Evolutionary conservation across 37 sponge, comb jelly and placozoan genomes (phyloP), one percentile per base, ranked within the genome.

Genomic region (Axinella damicornis): DNA sequence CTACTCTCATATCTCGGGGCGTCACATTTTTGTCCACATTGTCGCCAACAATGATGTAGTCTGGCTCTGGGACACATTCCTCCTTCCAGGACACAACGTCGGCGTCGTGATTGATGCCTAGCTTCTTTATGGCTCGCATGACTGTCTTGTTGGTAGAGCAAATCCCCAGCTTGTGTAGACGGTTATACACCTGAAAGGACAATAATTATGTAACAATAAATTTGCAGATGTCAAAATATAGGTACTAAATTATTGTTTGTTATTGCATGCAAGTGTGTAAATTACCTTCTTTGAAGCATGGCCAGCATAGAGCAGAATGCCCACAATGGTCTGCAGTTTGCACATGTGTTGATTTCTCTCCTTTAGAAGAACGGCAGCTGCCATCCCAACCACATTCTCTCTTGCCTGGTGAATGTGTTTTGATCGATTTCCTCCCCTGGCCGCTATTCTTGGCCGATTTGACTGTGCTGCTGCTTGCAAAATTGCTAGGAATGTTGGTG

Each of bases 201-300:
- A 38, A n/a, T n/a, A n/a, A n/a, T n/a, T n/a, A n/a, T n/a, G n/a
- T n/a, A n/a, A n/a, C 18, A 15, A 61, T 25, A 5, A 61, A 61
- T 14, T 34, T 21, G 36, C 18, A 46, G 46, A 46, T 46, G 46
- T 12, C 46, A 46, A 46, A 46, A 46, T 9, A 46, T 46, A 46
- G 9, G 4, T 46, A 46, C 46, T 46, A 9, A 46, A 9, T 46
- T 12, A 4, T 9, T 46, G 46, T 4, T 4, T 12, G 9, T 9
- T 46, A 46, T 46, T 46, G 46, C 46, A 46, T 4, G 6, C 4
- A 46, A 46, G 9, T 12, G 46, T 46, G 46, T 46, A 9, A 46
- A 46, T 46, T 9, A 78, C 79, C 79, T 78, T 63, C 79, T 78
- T 64, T 24, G 79, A 78, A 63, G 65, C 63, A 78, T 78, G 79